Conservation (phyloP, 2,797 vertebrate species). For the Parotocinclus haroldoi region DNA sequence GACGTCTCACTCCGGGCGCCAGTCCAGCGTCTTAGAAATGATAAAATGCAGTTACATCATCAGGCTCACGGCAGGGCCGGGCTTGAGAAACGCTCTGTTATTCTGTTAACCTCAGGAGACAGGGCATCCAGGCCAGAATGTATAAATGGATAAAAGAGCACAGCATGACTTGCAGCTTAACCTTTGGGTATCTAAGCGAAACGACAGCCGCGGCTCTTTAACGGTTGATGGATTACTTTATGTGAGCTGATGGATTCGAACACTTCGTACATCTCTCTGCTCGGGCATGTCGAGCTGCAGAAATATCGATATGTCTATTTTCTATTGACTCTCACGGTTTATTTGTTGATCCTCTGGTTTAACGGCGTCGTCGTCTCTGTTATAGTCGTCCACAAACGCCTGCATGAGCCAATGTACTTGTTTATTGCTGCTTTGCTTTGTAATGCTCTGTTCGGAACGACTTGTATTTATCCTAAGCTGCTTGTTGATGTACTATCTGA, state of each 20-base stretch:
- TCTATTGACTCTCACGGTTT: constrained; percentile 22
- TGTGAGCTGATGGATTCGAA: too few species aligned
- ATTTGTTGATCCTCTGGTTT: constrained; percentile 43
- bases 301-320: constrained; percentile 52
- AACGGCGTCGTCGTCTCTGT: constrained; percentile 46
- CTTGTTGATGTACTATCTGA: constrained; percentile 11
- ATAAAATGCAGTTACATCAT: too few species aligned
- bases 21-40: too few species aligned
- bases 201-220: not conserved
- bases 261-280: constrained; percentile 43
- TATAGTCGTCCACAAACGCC: constrained; percentile 41
- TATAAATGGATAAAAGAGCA: too few species aligned
- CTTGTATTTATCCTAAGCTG: constrained; percentile 36
- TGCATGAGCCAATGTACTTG: constrained; percentile 58
- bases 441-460: constrained; percentile 48
- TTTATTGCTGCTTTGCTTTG: constrained; percentile 52
- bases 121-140: too few species aligned
- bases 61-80: too few species aligned
- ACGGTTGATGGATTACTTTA: constrained; percentile 26
- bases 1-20: too few species aligned
- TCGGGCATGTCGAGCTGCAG: constrained; percentile 39
- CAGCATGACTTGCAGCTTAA: too few species aligned
- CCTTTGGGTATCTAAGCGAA: not conserved
- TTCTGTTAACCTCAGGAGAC: too few species aligned
- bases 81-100: too few species aligned